A percentile compares a stretch with the other conserved stretches of the same genome.
phyloP scores from a whole-genome alignment of 2,888 invertebrate genomes.

The Cyclophora albipunctata region DNA sequence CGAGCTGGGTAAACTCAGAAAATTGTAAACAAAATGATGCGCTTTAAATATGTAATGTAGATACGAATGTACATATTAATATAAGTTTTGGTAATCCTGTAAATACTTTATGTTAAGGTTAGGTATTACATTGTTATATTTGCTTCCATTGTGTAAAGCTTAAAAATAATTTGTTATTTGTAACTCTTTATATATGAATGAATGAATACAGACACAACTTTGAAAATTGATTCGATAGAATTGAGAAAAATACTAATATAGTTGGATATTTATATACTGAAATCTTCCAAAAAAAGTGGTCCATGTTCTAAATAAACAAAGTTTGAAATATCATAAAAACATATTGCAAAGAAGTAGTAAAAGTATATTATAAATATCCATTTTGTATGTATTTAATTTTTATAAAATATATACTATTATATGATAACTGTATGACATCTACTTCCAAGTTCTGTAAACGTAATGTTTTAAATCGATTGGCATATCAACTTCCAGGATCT shows the following conservation, averaged over 20 bases:
- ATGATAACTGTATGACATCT: conserved; percentile 44
- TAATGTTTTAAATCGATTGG: conserved; percentile 50
- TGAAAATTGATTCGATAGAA: background rate
- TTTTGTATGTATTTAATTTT: conserved; percentile 75
- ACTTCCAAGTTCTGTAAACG: conserved; percentile 61
- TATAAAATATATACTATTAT: conserved; percentile 61
- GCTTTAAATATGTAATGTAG: conserved; percentile 65
- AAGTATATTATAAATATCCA: conserved; percentile 41
- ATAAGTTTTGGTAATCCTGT: conserved; percentile 38
- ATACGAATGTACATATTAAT: conserved; percentile 37
- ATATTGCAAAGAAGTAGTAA: conserved; percentile 62
- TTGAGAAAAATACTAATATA: background rate
- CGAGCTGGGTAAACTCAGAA: conserved; percentile 57
- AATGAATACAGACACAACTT: conserved; percentile 17
- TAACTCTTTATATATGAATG: conserved; percentile 43
- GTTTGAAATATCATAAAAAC: conserved; percentile 68
- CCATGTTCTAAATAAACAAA: conserved; percentile 51
- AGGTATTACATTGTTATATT: conserved; percentile 65
- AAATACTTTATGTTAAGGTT: conserved; percentile 51
- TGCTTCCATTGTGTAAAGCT: conserved; percentile 66
- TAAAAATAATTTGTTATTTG: conserved; percentile 56
- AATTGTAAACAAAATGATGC: conserved; percentile 68
- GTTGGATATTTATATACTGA: conserved; percentile 13
- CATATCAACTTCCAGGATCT: conserved; percentile 74
- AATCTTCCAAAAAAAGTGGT: conserved; percentile 47